Evolutionary conservation across 2,888 invertebrate species (phyloP), one percentile per base, ranked within the genome.

Genomic region (Troides aeacus): DNA sequence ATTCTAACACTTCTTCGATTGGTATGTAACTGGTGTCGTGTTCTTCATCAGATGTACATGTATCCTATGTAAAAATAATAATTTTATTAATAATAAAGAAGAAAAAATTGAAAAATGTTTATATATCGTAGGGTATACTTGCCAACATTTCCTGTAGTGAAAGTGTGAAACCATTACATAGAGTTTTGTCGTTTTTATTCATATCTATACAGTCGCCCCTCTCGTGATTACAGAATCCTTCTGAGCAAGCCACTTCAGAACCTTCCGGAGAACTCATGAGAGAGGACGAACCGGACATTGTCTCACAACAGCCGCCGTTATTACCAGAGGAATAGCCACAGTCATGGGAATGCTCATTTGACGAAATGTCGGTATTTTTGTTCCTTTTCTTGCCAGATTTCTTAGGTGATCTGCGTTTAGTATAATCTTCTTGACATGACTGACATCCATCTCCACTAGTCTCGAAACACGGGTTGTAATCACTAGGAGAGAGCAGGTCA

Each of bases 311-410:
- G 64, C 95, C 95, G 69, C 95, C 95, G 80, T 96, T 96, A 76
- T 95, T 95, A 73, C 97, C 97, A 17, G 97, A 97, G 24, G 97
- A 97, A 85, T 97, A 98, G 58, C 97, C 97, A 79, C 96, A 97
- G 89, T 98, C 98, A 84, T 96, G 95, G 59, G 95, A 95, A 81
- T 95, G 94, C 80, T 96, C 95, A 78, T 94, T 94, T 39, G 94
- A 94, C 57, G 94, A 94, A 74, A 94, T 93, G 76, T 93, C 92
- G 76, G 94, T 94, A 74, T 93, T 93, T 83, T 93, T 93, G 74
- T 86, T 75, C 59, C 84, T 80, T 78, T 88, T 89, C 74, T 86
- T 88, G 73, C 75, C 77, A 77, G 81, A 79, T 76, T 85, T 92
- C 80, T 81, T 92, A 73, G 86, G 90, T 78, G 84, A 93, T 81